Evolutionary conservation across 2,888 invertebrate genomes (phyloP), one percentile per base, ranked within the genome.

Genomic region (Drosophila niveifrons): DNA sequence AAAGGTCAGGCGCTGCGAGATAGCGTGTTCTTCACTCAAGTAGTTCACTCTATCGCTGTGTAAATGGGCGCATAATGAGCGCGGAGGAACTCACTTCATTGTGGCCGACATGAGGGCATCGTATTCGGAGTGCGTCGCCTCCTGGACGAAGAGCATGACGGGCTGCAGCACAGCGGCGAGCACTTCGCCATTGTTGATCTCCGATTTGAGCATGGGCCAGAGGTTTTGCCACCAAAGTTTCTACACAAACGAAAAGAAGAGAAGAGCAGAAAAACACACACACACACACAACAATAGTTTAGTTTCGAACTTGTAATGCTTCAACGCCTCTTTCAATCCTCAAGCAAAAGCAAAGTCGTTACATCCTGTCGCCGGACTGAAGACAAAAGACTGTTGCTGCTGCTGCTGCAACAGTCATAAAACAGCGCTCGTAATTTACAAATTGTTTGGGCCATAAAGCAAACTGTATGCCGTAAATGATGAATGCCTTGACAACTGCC

Each of bases 191-290:
- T 96, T 95, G 88, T 95, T 95, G 93, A 98, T 95, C 92, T 98
- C 98, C 78, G 95, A 94, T 90, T 96, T 96, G 70, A 99, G 93
- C 81, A 96, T 95, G 36, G 98, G 98, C 96, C 98, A 98, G 52
- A 98, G 96, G 92, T 97, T 97, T 92, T 97, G 97, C 94, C 97
- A 98, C 94, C 98, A 96, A 56, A 98, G 94, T 96, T 98, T 98
- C 98, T 99, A 94, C 56, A 82, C 44, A 28, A n/a, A 36, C 55
- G 81, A 62, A 28, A 11, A 36, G 11, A 36, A 11, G 31, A 31
- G 31, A 11, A 31, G 31, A 31, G 23, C 23, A 9, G 52, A 34
- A 31, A 28, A 29, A 61, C 23, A 23, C 23, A 23, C 23, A 61
- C 23, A 23, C 23, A 23, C 23, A 78, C 56, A 69, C 78, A 59